Evolutionary conservation across 1,140 invertebrate species (phyloP), one percentile per base, ranked within the genome.

Genomic region (Cataglyphis hispanica): DNA sequence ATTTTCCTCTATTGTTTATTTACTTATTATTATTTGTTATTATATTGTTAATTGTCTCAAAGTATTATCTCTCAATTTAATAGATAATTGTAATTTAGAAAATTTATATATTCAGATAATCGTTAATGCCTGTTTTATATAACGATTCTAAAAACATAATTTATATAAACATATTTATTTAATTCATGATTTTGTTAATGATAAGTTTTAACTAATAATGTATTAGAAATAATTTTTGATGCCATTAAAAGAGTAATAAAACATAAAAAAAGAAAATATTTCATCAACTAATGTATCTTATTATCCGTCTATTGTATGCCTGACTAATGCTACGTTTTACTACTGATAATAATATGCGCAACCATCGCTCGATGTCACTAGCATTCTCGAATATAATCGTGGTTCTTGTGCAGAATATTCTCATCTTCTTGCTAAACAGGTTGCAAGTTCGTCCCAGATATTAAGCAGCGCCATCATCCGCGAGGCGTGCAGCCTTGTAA

Each of bases 401-500:
- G 22, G 27, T 7, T 58, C 10, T 22, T n/a, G 16, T 53, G 8
- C 11, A 81, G 11, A 58, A 72, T 72, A 80, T 66, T 53, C 66
- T 43, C 53, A 58, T 81, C 13, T 70, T 31, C 50, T 43, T 25
- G 50, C 25, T 58, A 22, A 74, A 31, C 50, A 37, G 50, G 10
- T 50, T 22, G 66, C 34, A 81, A 72, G 50, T 43, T 46, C 40
- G 70, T 75, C n/a, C 50, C 53, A 19, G 19, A 81, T 53, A 72
- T 81, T 72, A 70, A 81, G 5, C 37, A 60, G 10, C 60, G 40
- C 6, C 34, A 81, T 80, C 16, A 69, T 22, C 16, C 53, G 37
- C 53, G 37, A 46, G 74, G 67, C 37, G 27, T 83, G 78, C 56
- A 46, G 37, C 27, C 40, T 83, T 56, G 78, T 72, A 81, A 80